Conservation (phyloP, 1,140 invertebrate genomes). For the Achatina immaculata region DNA sequence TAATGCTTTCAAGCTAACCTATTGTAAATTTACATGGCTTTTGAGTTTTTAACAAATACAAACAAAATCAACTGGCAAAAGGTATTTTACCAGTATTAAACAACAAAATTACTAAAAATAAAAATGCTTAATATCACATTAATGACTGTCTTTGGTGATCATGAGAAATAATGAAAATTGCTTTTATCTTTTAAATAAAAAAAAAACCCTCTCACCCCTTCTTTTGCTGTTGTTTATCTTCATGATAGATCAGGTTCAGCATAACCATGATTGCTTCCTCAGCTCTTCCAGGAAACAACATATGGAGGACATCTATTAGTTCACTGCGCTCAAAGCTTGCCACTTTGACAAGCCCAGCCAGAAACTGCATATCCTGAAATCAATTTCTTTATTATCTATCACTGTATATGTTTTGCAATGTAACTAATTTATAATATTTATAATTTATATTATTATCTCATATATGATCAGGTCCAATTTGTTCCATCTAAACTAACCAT, state of each 20-base stretch:
- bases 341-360: constrained; percentile 56
- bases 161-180: background rate
- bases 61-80: too few relatives aligned
- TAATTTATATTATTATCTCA: too few relatives aligned
- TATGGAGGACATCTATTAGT: constrained; percentile 52
- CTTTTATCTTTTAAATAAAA: background rate
- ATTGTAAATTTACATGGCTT: too few relatives aligned
- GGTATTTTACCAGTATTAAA: too few relatives aligned
- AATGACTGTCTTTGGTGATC: background rate
- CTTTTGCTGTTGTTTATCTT: background rate
- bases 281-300: constrained; percentile 58
- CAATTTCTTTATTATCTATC: background rate
- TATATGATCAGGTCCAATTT: too few relatives aligned
- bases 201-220: background rate
- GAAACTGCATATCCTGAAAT: constrained; percentile 59
- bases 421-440: too few relatives aligned
- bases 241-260: constrained; percentile 46
- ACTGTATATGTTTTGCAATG: too few relatives aligned
- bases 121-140: background rate
- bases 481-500: too few relatives aligned
- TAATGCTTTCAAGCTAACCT: too few relatives aligned
- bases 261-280: constrained; percentile 50
- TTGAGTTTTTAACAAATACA: too few relatives aligned
- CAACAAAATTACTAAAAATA: background rate
- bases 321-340: constrained; percentile 55